Evolutionary conservation across 2,797 vertebrate genomes (phyloP).

Genomic region (Pelodytes ibericus): DNA sequence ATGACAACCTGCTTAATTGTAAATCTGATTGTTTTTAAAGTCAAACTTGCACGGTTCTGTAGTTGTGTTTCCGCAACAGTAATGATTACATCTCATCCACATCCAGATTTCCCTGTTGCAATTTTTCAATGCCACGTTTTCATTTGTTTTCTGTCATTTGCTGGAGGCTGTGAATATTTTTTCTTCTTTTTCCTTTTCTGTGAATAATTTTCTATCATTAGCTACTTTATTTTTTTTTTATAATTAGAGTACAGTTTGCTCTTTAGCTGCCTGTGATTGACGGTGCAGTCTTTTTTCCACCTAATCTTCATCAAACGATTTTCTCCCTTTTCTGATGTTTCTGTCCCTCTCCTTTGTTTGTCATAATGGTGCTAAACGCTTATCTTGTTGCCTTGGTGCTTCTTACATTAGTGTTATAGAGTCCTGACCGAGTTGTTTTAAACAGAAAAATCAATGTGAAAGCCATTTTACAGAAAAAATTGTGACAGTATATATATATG

Average conservation of each 20-base stretch:
- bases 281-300: background rate
- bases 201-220: background rate
- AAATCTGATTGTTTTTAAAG: background rate
- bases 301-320: background rate
- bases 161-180: slow-evolving; percentile 1
- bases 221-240: background rate
- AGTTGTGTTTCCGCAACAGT: background rate
- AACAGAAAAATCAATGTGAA: background rate
- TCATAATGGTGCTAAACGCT: background rate
- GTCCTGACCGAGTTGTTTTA: background rate
- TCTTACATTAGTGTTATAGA: no score
- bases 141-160: background rate
- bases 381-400: no score
- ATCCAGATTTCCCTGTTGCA: background rate
- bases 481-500: no score
- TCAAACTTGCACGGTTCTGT: background rate
- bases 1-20: background rate
- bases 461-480: background rate
- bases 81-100: background rate
- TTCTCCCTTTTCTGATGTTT: background rate
- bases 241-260: no score
- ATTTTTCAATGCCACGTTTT: slow-evolving; percentile 4
- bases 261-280: background rate
- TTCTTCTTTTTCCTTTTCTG: background rate
- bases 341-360: background rate